phyloP scores from a whole-genome alignment of 2,113 vertebrate genomes.

The Tachysurus vachellii region DNA sequence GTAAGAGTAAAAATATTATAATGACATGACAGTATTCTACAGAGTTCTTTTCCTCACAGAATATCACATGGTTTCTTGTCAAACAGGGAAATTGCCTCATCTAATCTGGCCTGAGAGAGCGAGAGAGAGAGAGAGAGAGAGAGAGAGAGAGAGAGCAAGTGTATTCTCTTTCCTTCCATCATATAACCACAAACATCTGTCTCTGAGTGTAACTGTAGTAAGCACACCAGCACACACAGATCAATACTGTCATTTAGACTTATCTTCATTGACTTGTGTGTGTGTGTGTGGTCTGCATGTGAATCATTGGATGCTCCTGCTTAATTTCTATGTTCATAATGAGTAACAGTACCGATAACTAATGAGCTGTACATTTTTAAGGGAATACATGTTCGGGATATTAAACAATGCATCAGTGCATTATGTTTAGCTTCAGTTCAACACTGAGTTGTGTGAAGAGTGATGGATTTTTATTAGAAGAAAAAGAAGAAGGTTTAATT shows the following conservation, averaged over 20 bases:
- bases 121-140: neutral
- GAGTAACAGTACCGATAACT: neutral
- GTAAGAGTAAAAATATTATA: neutral
- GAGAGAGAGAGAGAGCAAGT: neutral
- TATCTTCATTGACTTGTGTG: constrained; percentile 2
- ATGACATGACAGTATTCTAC: neutral
- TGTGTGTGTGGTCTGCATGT: neutral
- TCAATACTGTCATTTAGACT: constrained; percentile 16
- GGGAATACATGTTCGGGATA: neutral
- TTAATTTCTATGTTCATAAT: neutral
- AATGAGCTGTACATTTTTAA: neutral
- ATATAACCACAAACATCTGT: neutral
- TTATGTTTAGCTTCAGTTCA: neutral
- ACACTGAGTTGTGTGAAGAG: neutral
- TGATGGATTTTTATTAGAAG: too few relatives aligned
- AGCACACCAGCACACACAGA: constrained; percentile 6
- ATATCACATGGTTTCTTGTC: neutral
- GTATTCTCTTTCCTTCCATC: neutral
- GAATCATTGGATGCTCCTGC: neutral
- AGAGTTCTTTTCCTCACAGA: neutral
- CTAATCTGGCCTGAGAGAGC: neutral
- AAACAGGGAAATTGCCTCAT: neutral
- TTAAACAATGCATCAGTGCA: neutral
- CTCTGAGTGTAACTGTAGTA: neutral
- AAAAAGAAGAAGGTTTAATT: too few relatives aligned